phyloP scores from a whole-genome alignment of 1,140 invertebrate species.

The Pseudachorutes palmiensis region DNA sequence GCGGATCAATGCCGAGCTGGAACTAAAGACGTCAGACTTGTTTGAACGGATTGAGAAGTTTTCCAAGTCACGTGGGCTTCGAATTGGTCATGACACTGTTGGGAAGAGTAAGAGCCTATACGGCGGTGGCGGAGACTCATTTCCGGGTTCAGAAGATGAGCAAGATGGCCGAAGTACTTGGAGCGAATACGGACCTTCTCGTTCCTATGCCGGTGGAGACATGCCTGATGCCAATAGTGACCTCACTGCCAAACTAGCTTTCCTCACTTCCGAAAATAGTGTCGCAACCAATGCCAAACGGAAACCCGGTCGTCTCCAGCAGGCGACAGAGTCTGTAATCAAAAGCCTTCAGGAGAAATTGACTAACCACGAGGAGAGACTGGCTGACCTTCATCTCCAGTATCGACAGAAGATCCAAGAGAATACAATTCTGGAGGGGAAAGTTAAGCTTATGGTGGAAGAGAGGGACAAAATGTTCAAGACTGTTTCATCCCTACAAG shows the following conservation, averaged over 20 bases:
- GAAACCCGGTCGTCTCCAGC: slow-evolving; percentile 26
- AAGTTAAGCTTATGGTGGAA: slow-evolving; percentile 32
- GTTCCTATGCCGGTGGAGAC: background rate
- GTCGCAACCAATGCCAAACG: background rate
- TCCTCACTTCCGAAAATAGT: background rate
- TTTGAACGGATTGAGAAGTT: slow-evolving; percentile 33
- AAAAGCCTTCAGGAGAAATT: slow-evolving; percentile 34
- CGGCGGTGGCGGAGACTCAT: background rate
- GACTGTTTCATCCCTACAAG: slow-evolving; percentile 20
- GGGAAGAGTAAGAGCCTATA: background rate
- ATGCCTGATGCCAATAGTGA: background rate
- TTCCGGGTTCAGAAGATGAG: background rate
- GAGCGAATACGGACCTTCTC: background rate
- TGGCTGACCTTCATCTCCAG: slow-evolving; percentile 33
- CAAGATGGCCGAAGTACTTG: background rate
- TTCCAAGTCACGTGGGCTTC: background rate
- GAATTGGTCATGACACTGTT: background rate
- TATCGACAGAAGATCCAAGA: slow-evolving; percentile 37
- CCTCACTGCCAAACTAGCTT: background rate
- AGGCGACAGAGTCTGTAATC: slow-evolving; percentile 35
- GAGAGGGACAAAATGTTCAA: slow-evolving; percentile 31
- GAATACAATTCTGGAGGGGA: slow-evolving; percentile 35
- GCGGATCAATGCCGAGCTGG: slow-evolving; percentile 27
- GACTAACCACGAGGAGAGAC: slow-evolving; percentile 28
- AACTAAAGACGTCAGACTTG: slow-evolving; percentile 29